Evolutionary conservation across 92 coral and sea anemone genomes (phyloP), one percentile per base, ranked within the genome.

Genomic region (Porites rus): DNA sequence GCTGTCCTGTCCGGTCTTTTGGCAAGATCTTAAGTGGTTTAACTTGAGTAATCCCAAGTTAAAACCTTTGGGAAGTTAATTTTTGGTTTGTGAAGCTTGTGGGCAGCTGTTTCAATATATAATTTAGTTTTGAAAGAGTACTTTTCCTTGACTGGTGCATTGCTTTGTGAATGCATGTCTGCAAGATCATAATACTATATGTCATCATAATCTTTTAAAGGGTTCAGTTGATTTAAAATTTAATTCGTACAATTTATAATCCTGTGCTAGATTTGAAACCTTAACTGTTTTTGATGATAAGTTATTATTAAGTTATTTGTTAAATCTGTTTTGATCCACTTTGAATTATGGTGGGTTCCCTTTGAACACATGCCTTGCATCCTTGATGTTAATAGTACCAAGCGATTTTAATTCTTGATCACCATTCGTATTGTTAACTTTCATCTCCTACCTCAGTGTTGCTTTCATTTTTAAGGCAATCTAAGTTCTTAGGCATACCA

Each of bases 271-370:
- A 78, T 51, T 8, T 65, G 51, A 50, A 78, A 64, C 63, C 65
- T 18, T 14, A 10, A 18, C 17, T 51, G 38, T 22, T 66, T 67
- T 79, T 69, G 59, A 66, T 22, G 21, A 52, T 8, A 61, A 22
- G 19, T 52, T 19, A 51, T 16, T 20, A n/a, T 43, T 78, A 65
- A 78, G 46, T 79, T 65, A 51, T 52, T 79, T 66, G 70, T 69
- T 13, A 51, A 14, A 22, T 31, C 19, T 8, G 62, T 77, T 61
- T 78, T 65, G 50, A 72, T 50, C 59, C 20, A 62, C 4, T 1
- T 9, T 17, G 10, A 43, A 8, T 7, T n/a, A 50, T 43, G 43
- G 43, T 43, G 43, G 58, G 16, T 79, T 79, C 56, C 14, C 24
- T 9, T 14, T 76, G 20, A 75, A 20, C 19, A 56, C 4, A 16